Evolutionary conservation across 2,797 vertebrate genomes (phyloP).

Genomic region (Macroramphosus scolopax): DNA sequence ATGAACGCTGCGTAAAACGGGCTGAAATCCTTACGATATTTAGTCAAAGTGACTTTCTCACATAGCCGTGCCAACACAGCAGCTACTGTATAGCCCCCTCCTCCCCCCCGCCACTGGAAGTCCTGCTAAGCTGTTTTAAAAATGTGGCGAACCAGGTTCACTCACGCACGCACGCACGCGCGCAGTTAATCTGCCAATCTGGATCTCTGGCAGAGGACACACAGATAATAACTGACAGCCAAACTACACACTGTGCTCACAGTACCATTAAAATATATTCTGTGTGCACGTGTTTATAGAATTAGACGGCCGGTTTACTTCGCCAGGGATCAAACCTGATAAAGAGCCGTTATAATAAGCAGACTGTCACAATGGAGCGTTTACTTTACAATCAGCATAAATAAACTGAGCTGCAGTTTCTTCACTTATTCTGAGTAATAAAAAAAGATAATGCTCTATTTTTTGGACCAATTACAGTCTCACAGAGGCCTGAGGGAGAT

Average conservation of each 20-base stretch:
- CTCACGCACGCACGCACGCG: slow-evolving; percentile 10
- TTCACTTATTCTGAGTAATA: slow-evolving; percentile 13
- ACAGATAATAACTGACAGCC: slow-evolving; percentile 47
- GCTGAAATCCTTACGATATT: slow-evolving; percentile 27
- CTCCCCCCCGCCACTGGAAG: slow-evolving; percentile 48
- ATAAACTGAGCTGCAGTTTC: slow-evolving; percentile 27
- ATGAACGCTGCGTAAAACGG: slow-evolving; percentile 42
- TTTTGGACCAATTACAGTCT: slow-evolving; percentile 59
- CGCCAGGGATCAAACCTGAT: slow-evolving; percentile 23
- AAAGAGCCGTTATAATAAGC: slow-evolving; percentile 6
- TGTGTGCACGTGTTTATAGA: not conserved
- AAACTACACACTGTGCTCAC: slow-evolving; percentile 48
- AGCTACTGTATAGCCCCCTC: slow-evolving; percentile 23
- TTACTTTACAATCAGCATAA: slow-evolving; percentile 42
- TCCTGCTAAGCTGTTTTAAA: slow-evolving; percentile 49
- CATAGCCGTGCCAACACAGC: slow-evolving; percentile 7
- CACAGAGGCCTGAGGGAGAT: slow-evolving; percentile 44
- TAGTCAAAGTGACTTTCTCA: slow-evolving; percentile 27
- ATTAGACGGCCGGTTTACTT: too few relatives aligned
- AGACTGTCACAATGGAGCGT: slow-evolving; percentile 17
- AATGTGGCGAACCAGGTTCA: slow-evolving; percentile 11
- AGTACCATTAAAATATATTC: slow-evolving; percentile 26
- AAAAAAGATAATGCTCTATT: slow-evolving; percentile 13
- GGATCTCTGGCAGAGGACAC: slow-evolving; percentile 49
- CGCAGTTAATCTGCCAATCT: slow-evolving; percentile 52